Evolutionary conservation across 1,140 invertebrate genomes (phyloP), one percentile per base, ranked within the genome.

Genomic region (Agrypnia vestita): DNA sequence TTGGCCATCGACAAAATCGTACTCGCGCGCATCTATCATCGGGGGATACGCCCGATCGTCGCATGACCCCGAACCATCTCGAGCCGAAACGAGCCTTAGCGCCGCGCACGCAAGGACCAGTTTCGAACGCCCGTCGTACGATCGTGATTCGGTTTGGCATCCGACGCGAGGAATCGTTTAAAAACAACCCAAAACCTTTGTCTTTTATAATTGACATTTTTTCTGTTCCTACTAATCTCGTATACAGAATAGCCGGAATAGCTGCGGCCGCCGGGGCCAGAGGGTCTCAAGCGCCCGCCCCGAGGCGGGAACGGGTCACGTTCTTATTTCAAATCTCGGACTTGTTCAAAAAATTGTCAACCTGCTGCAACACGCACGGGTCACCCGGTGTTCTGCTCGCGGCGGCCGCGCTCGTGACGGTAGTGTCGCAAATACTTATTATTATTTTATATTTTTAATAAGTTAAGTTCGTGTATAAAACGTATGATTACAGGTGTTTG

Each of bases 181-280:
- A 72, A 79, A 82, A 82, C 78, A 82, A 79, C 81, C 78, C 78
- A 76, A 82, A 80, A 83, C 81, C 81, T 83, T 83, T 83, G 81
- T 83, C 81, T 83, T 83, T 83, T 83, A 83, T 83, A 83, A 83
- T 83, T 83, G 81, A 83, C 81, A 83, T 83, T 83, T 83, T 83
- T 83, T 83, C 78, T 80, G 78, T 80, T 83, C 69, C 81, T 82
- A 82, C 81, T 82, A 82, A 82, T 82, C 81, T 82, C 47, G 81
- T 82, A 82, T 82, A 82, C 78, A 79, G 77, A 76, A 82, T 82
- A 62, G 67, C 74, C 51, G 49, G 64, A 75, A 79, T 78, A 76
- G 67, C 75, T 71, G 46, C 43, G 49, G 15, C 15, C 43, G 73
- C 55, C 35, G 55, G 59, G n/a, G 19, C 13, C 56, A 49, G 17